A percentile compares a stretch with the other conserved stretches of the same genome.
These are phyloP conservation scores for Drosophila kambysellisi DNA, from an alignment of 2,888 invertebrate species.

Conservation along the genomic window DNA sequence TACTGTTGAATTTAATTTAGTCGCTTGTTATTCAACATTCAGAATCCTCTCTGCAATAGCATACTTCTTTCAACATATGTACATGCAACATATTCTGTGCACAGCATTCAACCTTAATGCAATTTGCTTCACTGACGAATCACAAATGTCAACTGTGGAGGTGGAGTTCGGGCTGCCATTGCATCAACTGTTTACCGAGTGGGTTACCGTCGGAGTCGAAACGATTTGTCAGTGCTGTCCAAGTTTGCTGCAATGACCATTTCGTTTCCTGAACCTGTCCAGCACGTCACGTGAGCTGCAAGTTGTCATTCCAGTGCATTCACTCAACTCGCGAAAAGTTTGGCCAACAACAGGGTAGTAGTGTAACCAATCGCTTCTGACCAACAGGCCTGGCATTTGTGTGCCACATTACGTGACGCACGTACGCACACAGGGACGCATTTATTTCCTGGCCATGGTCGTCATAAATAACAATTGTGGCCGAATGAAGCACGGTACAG, in stretches of 20 bases:
- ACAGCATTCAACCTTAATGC: constrained; percentile 24
- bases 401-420: constrained; percentile 45
- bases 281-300: constrained; percentile 31
- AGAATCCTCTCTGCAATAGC: not conserved
- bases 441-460: constrained; percentile 52
- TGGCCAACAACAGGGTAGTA: not conserved
- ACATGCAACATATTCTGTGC: not conserved
- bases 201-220: constrained; percentile 28
- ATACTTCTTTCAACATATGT: not conserved
- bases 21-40: not conserved
- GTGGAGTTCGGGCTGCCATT: not conserved
- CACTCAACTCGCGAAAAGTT: not conserved
- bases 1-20: not conserved
- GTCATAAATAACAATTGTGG: constrained; percentile 70
- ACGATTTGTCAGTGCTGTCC: constrained; percentile 65
- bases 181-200: constrained; percentile 30
- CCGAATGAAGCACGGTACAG: constrained; percentile 11
- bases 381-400: constrained; percentile 50
- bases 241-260: constrained; percentile 26
- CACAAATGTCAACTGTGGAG: constrained; percentile 34
- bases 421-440: constrained; percentile 32
- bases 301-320: constrained; percentile 42
- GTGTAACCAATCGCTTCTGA: constrained; percentile 8
- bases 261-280: constrained; percentile 40
- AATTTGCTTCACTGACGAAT: constrained; percentile 39